Base-by-base conservation (phyloP, 2,113 vertebrate species). In the Tympanuchus pallidicinctus region DNA sequence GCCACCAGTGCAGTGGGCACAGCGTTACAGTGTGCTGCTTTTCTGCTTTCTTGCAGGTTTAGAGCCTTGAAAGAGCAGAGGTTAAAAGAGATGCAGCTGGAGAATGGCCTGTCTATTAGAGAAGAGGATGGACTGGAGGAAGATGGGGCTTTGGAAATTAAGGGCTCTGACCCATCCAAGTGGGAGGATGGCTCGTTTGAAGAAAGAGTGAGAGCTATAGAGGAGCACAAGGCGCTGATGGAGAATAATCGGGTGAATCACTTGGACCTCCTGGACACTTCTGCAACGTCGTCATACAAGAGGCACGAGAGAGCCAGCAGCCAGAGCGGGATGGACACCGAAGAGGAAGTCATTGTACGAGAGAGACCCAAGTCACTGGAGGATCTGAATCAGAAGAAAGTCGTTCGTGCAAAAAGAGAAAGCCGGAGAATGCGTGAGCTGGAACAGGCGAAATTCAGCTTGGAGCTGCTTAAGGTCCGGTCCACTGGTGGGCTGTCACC, bases 401-500 rank as follows among this genome's bases (percentile, higher is more conserved):
- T 97, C 52, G 97, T 98, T 13, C 98, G 99, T 56, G 98, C 99
- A 85, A 99, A 99, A 96, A 98, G 99, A 83, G 99, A 99, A 96
- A 99, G 98, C 82, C 98, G 99, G 65, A 97, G 99, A 89, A 99
- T 99, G 99, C 98, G 99, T 76, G 99, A 99, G 79, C 91, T 99
- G 89, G 99, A 99, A 36, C 99, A 99, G 95, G 99, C 99, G 2
- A 98, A 99, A 88, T 99, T 99, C 95, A 99, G 99, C 95, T 97
- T 99, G 96, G 99, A 99, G 94, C 97, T 99, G 86, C 98, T 99
- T 4, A 99, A 99, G 95, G 99, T 99, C 6, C 98, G 99, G 18
- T 98, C 99, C 42, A 98, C 98, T 1, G 97, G 98, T 1, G 97
- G 98, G 2, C 86, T 97, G 4, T 99, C 99, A 1, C 98, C 99